A percentile compares a stretch with the other conserved stretches of the same genome.
These are phyloP conservation scores for Aurelia coerulea DNA, from an alignment of 30 jellyfish, hydroid and myxozoan species.

Conservation along the genomic window DNA sequence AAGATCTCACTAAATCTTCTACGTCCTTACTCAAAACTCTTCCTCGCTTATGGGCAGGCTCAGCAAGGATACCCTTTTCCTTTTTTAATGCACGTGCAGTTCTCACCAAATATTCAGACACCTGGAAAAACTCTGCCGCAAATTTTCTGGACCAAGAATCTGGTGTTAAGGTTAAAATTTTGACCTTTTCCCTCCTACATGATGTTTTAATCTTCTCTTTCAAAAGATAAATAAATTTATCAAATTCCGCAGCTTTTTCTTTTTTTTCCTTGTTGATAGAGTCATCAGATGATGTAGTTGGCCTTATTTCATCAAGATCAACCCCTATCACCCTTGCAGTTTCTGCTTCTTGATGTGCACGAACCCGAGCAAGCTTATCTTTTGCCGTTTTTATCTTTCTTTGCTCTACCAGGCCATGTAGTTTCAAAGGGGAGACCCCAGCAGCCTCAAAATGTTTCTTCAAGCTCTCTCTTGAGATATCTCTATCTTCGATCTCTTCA, in stretches of 20 bases:
- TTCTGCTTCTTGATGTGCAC: background rate
- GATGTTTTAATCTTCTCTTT: conserved; percentile 3
- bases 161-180: conserved; percentile 4
- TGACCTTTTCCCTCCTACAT: conserved; percentile 1
- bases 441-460: conserved; percentile 1
- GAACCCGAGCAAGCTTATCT: background rate
- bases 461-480: background rate
- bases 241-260: conserved; percentile 10
- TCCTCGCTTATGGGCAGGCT: background rate
- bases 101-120: no score
- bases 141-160: background rate
- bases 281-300: background rate
- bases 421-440: conserved; percentile 7
- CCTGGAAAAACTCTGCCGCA: no score
- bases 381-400: background rate
- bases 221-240: background rate
- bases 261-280: background rate
- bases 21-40: background rate
- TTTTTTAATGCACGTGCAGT: no score
- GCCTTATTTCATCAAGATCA: background rate
- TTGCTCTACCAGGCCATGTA: background rate
- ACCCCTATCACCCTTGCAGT: conserved; percentile 1
- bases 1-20: background rate
- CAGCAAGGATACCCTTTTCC: conserved; percentile 2
- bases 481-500: background rate